Conservation (phyloP, 2,113 vertebrate genomes). For the Brachypteracias leptosomus region DNA sequence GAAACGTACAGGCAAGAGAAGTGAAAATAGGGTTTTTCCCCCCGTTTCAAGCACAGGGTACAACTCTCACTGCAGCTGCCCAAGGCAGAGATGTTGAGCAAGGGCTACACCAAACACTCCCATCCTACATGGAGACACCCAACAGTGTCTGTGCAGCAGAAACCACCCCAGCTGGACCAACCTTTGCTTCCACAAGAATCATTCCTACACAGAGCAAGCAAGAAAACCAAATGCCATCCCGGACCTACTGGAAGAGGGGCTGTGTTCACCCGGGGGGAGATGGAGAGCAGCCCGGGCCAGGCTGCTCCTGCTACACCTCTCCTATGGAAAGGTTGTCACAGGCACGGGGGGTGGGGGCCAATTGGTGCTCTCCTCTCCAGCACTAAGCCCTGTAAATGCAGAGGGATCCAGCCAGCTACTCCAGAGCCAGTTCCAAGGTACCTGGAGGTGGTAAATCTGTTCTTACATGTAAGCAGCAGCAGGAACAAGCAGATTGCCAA, state of each 20-base stretch:
- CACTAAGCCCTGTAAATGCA: neutral
- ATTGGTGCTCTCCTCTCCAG: neutral
- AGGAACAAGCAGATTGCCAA: neutral
- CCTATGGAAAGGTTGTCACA: neutral
- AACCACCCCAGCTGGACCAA: neutral
- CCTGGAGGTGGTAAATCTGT: neutral
- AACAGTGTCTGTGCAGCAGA: fast-evolving
- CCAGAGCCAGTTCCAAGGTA: neutral
- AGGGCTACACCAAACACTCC: neutral
- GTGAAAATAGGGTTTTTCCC: neutral
- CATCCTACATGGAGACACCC: fast-evolving
- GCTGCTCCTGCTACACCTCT: neutral
- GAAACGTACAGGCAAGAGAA: neutral
- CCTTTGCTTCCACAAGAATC: neutral
- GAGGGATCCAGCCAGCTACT: neutral
- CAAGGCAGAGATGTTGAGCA: neutral
- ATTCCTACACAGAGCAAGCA: fast-evolving
- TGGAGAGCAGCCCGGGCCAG: neutral
- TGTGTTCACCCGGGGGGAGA: neutral
- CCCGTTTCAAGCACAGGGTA: neutral
- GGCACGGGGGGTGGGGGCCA: neutral
- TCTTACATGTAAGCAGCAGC: neutral
- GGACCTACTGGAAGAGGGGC: neutral
- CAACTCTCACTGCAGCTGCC: fast-evolving
- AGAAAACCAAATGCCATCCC: fast-evolving